Conservation (phyloP, 2,113 vertebrate species). For the Planiliza haematocheilus region DNA sequence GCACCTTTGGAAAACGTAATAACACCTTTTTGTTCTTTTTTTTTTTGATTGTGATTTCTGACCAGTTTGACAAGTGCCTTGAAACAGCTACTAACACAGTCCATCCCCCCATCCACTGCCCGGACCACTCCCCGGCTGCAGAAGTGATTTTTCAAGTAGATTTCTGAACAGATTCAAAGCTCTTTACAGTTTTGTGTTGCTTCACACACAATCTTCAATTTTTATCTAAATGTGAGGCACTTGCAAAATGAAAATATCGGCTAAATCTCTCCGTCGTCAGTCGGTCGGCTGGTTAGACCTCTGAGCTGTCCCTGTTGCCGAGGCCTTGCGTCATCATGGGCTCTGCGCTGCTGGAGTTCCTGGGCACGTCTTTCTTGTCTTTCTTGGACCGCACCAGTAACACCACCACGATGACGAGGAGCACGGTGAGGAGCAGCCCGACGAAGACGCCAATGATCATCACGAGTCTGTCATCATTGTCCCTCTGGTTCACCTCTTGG, state of each 20-base stretch:
- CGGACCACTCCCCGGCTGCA: conserved; percentile 6
- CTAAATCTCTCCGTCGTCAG: conserved; percentile 22
- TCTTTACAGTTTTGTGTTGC: conserved; percentile 60
- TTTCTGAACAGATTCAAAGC: conserved; percentile 70
- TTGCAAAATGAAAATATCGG: conserved; percentile 71
- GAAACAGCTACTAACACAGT: conserved; percentile 47
- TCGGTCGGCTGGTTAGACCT: conserved; percentile 85
- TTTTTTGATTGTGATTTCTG: conserved; percentile 54
- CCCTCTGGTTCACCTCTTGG: conserved; percentile 75
- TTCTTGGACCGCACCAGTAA: conserved; percentile 79
- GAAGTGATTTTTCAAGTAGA: conserved; percentile 77
- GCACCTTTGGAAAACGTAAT: conserved; percentile 76
- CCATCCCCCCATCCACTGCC: conserved; percentile 35
- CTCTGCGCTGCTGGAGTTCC: conserved; percentile 79
- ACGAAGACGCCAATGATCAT: conserved; percentile 81
- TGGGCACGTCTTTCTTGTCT: conserved; percentile 69
- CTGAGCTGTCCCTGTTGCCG: conserved; percentile 86
- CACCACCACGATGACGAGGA: conserved; percentile 75
- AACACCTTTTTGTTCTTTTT: conserved; percentile 33
- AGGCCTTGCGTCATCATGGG: conserved; percentile 83
- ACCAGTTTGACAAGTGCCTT: conserved; percentile 55
- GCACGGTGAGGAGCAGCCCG: conserved; percentile 83
- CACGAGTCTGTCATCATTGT: conserved; percentile 72
- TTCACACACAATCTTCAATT: conserved; percentile 64
- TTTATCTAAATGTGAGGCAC: conserved; percentile 80